Base-by-base conservation (phyloP, 2,888 invertebrate genomes). In the Leistus spinibarbis region DNA sequence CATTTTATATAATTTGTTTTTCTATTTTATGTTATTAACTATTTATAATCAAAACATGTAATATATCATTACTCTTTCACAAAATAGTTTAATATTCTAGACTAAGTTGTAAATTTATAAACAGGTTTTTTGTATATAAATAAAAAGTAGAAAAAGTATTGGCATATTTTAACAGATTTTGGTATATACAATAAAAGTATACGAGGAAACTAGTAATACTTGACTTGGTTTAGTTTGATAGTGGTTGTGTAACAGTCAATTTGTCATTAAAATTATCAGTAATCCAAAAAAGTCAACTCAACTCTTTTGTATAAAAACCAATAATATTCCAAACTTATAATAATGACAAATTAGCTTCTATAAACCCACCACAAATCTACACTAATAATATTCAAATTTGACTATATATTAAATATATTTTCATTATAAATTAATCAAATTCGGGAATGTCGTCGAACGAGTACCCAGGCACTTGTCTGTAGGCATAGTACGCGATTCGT, bases 381-480 rank as follows among this genome's bases (percentile, higher is more conserved):
- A 40, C 13, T 13, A 40, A 40, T 13, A 40, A 40, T 40, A 40
- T 40, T 40, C 17, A 60, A 10, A 19, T 60, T 60, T 17, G 10
- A 60, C 60, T 60, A 60, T 17, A 2, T 19, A n/a, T 16, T 56
- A 56, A 56, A 16, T 60, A 17, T 16, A n/a, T n/a, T n/a, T n/a
- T n/a, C n/a, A n/a, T n/a, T n/a, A n/a, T 22, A 73, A 70, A 62
- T 85, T 84, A 92, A 81, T 95, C 94, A 87, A 94, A 94, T 82
- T 95, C 95, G 57, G 96, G 96, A 85, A 96, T 96, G 85, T 96
- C 96, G 81, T 93, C 91, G 84, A 92, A 96, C 64, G 94, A 94
- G 84, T 92, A 96, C 0, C 95, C 95, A 69, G 92, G 92, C 82
- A 93, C 92, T 82, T 94, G 91, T 80, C 92, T 91, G 84, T 91